These are phyloP conservation scores for Anisognathus igniventris DNA, from an alignment of 2,797 vertebrate genomes.

Conservation along the genomic window DNA sequence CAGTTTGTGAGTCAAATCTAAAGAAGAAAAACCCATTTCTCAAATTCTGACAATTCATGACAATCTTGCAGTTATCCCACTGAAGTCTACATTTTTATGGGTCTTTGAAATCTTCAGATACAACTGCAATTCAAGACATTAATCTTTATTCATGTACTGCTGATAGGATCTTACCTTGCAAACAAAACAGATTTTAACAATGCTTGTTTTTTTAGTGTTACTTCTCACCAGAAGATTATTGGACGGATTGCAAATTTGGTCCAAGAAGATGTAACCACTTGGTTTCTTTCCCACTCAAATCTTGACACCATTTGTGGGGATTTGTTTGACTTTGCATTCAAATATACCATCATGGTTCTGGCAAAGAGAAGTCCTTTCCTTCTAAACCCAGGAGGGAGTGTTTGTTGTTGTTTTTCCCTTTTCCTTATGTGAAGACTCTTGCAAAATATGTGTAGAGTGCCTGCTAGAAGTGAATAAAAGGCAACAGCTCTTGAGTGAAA, in stretches of 20 bases:
- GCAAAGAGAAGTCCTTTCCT: not conserved
- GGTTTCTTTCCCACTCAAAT: not conserved
- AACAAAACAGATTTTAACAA: constrained; percentile 30
- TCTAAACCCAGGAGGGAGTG: not conserved
- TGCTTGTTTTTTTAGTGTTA: not conserved
- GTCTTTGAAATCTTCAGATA: constrained; percentile 27
- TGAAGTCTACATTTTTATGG: not conserved
- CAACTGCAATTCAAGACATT: not conserved
- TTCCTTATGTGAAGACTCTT: not conserved
- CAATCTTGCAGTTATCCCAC: not conserved
- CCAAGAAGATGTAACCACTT: not conserved
- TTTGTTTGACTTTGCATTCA: constrained; percentile 16
- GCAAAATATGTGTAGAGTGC: not conserved
- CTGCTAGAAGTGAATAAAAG: constrained; percentile 20
- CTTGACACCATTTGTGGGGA: not conserved
- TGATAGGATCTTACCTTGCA: constrained; percentile 46
- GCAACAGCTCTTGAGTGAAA: not conserved
- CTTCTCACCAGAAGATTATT: not conserved
- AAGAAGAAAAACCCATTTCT: not conserved
- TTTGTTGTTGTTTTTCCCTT: not conserved
- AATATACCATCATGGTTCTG: not conserved
- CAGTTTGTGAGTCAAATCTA: not conserved
- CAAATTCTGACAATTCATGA: not conserved
- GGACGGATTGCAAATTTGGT: not conserved
- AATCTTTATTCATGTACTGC: constrained; percentile 26